These are phyloP conservation scores for Volucella inanis DNA, from an alignment of 2,888 invertebrate species.

Conservation along the genomic window DNA sequence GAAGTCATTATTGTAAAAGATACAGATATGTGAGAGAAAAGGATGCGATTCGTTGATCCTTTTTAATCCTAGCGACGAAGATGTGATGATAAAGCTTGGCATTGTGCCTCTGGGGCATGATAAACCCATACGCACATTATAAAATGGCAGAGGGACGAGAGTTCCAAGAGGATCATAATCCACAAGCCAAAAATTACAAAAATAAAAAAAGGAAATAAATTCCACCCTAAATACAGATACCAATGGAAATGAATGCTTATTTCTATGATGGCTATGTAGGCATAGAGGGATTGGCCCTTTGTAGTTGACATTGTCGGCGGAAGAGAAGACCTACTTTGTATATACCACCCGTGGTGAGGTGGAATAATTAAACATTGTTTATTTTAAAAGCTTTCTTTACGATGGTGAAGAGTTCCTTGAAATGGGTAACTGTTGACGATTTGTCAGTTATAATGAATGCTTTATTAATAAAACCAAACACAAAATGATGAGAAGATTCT, in stretches of 20 bases:
- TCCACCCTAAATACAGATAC: conserved; percentile 69
- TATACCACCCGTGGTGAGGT: conserved; percentile 59
- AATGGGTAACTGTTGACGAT: neutral
- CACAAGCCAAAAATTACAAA: conserved; percentile 28
- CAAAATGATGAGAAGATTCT: no score
- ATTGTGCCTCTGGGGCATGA: conserved; percentile 81
- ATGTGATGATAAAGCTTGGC: conserved; percentile 81
- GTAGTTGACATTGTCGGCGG: conserved; percentile 21
- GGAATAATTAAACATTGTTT: conserved; percentile 75
- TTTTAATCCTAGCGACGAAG: conserved; percentile 71
- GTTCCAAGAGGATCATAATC: conserved; percentile 34
- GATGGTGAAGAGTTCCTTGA: neutral
- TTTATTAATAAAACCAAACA: no score
- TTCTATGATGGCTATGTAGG: conserved; percentile 55
- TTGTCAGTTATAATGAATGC: neutral
- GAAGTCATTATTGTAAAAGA: conserved; percentile 52
- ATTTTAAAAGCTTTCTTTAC: conserved; percentile 70
- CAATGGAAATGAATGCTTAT: conserved; percentile 72
- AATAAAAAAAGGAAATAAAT: conserved; percentile 40
- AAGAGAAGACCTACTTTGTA: conserved; percentile 22
- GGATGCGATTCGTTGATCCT: conserved; percentile 68
- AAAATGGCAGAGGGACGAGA: conserved; percentile 80
- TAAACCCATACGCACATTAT: conserved; percentile 83
- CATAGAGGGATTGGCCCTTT: conserved; percentile 1
- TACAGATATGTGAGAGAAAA: conserved; percentile 55